Percentiles rank a stretch among this genome's conserved stretches.
Evolutionary conservation across 2,888 invertebrate species (phyloP).

Genomic region (Mimas tiliae): DNA sequence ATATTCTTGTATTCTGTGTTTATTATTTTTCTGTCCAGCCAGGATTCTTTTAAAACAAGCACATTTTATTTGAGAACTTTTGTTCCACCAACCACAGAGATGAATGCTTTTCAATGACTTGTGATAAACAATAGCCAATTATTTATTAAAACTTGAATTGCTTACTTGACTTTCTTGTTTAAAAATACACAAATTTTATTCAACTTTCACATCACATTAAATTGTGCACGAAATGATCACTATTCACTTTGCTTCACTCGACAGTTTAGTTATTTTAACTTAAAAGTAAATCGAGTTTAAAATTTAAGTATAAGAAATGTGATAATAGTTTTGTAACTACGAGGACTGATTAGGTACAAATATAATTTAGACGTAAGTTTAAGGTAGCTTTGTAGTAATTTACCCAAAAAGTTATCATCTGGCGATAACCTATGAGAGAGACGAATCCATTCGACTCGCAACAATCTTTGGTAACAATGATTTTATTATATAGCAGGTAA

Average conservation of each 20-base stretch:
- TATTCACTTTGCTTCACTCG: not conserved
- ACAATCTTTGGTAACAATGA: conserved; percentile 21
- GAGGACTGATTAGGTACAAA: not conserved
- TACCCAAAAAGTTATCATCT: conserved; percentile 67
- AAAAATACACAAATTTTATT: conserved; percentile 4
- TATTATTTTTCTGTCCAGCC: conserved; percentile 50
- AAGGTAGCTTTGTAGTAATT: conserved; percentile 33
- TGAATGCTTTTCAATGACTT: not conserved
- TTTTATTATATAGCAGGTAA: not conserved
- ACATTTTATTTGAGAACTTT: conserved; percentile 11
- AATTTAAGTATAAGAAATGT: not conserved
- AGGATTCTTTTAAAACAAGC: conserved; percentile 27
- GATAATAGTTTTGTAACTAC: not conserved
- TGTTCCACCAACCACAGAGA: not conserved
- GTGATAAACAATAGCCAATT: not conserved
- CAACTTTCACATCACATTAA: not conserved
- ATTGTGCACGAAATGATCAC: not conserved
- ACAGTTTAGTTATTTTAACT: conserved; percentile 10
- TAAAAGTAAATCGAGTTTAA: not conserved
- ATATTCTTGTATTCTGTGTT: conserved; percentile 49
- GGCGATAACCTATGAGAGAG: conserved; percentile 64
- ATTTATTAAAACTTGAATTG: not conserved
- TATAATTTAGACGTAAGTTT: conserved; percentile 11
- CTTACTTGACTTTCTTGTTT: not conserved
- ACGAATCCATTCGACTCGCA: conserved; percentile 38